Evolutionary conservation across 1,140 invertebrate species (phyloP).

Genomic region (Aricia agestis): DNA sequence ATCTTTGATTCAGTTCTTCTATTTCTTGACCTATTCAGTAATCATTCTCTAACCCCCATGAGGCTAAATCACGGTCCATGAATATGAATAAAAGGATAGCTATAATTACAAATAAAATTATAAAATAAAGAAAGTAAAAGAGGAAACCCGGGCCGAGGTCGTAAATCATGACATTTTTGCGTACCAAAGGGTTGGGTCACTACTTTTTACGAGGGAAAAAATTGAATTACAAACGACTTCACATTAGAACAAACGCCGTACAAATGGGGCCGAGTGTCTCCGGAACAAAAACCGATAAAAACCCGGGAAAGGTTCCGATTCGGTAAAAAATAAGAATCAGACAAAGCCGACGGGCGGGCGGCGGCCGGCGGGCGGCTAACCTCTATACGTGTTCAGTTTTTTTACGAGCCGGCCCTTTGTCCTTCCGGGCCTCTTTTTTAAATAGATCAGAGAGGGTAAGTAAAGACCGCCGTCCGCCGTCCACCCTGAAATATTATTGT

Average conservation of each 20-base stretch:
- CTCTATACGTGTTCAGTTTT: conserved; percentile 71
- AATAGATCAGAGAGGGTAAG: conserved; percentile 73
- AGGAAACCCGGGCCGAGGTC: conserved; percentile 28
- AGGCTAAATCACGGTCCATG: too few species aligned
- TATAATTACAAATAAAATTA: not conserved
- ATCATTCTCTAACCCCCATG: too few species aligned
- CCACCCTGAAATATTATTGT: conserved; percentile 75
- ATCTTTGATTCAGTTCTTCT: too few species aligned
- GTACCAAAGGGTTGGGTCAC: conserved; percentile 45
- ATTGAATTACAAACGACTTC: conserved; percentile 66
- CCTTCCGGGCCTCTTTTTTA: conserved; percentile 73
- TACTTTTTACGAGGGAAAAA: conserved; percentile 49
- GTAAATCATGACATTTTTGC: conserved; percentile 50
- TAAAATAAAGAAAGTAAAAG: conserved; percentile 35
- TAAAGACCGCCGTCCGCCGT: conserved; percentile 63
- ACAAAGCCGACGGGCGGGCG: conserved; percentile 59
- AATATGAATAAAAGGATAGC: not conserved
- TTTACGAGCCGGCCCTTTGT: conserved; percentile 72
- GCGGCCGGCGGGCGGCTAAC: conserved; percentile 47
- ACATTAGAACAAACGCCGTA: conserved; percentile 65
- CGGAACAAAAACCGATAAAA: conserved; percentile 75
- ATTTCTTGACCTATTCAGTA: too few species aligned
- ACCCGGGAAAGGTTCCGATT: conserved; percentile 65
- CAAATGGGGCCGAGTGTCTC: conserved; percentile 53
- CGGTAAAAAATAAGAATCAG: conserved; percentile 75